Evolutionary conservation across 2,888 invertebrate species (phyloP).

Genomic region (Diadromus collaris): DNA sequence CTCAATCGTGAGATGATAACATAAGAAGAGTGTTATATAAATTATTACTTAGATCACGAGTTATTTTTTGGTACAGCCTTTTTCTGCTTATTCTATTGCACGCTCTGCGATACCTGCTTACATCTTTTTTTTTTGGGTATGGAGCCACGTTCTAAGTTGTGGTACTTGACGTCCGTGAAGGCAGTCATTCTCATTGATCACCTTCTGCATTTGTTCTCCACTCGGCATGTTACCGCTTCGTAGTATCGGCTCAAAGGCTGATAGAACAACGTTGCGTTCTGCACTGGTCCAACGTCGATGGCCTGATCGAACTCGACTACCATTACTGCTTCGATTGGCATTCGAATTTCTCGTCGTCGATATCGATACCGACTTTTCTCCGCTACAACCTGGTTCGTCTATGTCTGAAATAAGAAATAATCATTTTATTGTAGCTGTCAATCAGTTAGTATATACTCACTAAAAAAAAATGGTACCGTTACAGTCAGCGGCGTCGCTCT

Average conservation of each 20-base stretch:
- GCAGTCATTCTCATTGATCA: slow-evolving; percentile 42
- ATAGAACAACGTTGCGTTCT: slow-evolving; percentile 34
- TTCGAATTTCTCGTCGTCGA: neutral
- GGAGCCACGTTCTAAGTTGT: slow-evolving; percentile 56
- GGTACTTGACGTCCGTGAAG: slow-evolving; percentile 53
- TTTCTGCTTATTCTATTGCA: neutral
- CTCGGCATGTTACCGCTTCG: slow-evolving; percentile 39
- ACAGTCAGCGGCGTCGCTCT: neutral
- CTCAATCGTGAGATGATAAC: too few species aligned
- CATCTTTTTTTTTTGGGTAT: slow-evolving; percentile 49
- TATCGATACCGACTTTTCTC: neutral
- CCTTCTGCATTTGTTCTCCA: slow-evolving; percentile 43
- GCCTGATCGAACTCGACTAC: neutral
- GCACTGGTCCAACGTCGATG: slow-evolving; percentile 35
- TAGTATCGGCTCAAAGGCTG: slow-evolving; percentile 37
- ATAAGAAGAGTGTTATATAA: too few species aligned
- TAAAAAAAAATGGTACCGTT: neutral
- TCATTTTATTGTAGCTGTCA: neutral
- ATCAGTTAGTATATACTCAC: neutral
- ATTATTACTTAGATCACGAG: too few species aligned
- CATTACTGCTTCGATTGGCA: neutral
- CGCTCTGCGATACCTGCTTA: neutral
- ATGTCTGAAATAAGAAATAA: neutral
- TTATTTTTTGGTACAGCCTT: neutral
- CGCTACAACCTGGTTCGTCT: neutral